Conservation (phyloP, 2,888 invertebrate genomes). For the Cetonia aurata region DNA sequence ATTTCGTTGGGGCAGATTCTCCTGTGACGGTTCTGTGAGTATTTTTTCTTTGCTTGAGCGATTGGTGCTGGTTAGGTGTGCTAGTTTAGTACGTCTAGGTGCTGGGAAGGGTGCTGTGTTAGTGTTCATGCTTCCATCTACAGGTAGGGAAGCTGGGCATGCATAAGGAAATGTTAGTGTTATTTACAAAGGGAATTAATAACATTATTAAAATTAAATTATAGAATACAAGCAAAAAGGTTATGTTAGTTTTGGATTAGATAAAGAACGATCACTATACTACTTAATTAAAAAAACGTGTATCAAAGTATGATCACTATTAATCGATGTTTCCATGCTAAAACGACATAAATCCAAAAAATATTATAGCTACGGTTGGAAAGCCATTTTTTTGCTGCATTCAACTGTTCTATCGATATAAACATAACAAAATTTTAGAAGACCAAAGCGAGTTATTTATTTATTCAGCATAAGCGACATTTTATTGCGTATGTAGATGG, state of each 20-base stretch:
- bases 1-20: background rate
- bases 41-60: constrained; percentile 3
- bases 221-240: too few species aligned
- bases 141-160: constrained; percentile 57
- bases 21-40: background rate
- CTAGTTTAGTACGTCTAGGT: constrained; percentile 38
- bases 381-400: too few species aligned
- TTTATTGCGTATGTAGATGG: too few species aligned
- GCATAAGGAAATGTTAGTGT: constrained; percentile 57
- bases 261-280: constrained; percentile 49
- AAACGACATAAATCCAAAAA: too few species aligned
- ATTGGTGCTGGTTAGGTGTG: constrained; percentile 13
- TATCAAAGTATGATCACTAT: too few species aligned
- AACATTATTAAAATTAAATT: background rate
- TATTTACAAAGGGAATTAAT: constrained; percentile 36
- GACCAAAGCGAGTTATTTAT: too few species aligned
- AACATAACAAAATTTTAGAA: too few species aligned
- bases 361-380: too few species aligned
- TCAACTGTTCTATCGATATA: too few species aligned
- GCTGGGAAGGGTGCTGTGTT: constrained; percentile 40
- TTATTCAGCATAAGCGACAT: too few species aligned
- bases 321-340: background rate
- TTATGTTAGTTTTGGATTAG: constrained; percentile 17
- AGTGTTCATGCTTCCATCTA: constrained; percentile 37
- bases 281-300: background rate